Evolutionary conservation across 2,888 invertebrate genomes (phyloP), one percentile per base, ranked within the genome.

Genomic region (Axea sp.): DNA sequence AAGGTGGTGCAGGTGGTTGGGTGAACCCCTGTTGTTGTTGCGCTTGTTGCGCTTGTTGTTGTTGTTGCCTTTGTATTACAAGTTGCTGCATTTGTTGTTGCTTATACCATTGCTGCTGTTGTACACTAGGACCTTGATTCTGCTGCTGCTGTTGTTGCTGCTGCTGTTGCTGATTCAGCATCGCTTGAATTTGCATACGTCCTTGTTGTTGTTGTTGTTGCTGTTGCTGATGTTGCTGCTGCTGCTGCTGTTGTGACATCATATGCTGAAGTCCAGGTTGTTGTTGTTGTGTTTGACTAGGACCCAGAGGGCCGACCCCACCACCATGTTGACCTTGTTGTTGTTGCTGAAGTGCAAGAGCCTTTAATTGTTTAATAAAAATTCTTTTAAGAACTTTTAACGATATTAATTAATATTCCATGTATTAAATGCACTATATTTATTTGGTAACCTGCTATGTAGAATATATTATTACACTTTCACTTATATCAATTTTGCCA

Each of bases 1-100:
- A 90, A 14, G 90, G 89, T 60, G 91, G 90, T 37, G 90, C 90
- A 33, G 90, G 89, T 11, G 91, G 90, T 84, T 92, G 92, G 82
- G 92, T 92, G 82, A 90, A 90, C 65, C 90, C 87, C 80, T 89
- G 89, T 11, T 86, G 84, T 49, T 85, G 88, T 47, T 88, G 43
- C 17, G 41, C 31, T 14, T 59, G 59, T 6, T 85, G 87, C 15
- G 85, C 86, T 11, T 84, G 84, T 17, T 86, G 83, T 53, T 81
- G 81, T 19, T 87, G 88, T 43, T 78, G 79, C 62, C 80, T 78
- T 53, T 84, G 83, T 76, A 81, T 80, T n/a, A 77, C 81, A 43
- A 83, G 82, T 22, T 83, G 83, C 33, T 82, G 83, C 45, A 82
- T 82, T 45, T 84, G 85, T 37, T 83, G 84, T 9, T 84, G 84